Base-by-base conservation (phyloP, 1,140 invertebrate species). In the Wiebesia pumilae region DNA sequence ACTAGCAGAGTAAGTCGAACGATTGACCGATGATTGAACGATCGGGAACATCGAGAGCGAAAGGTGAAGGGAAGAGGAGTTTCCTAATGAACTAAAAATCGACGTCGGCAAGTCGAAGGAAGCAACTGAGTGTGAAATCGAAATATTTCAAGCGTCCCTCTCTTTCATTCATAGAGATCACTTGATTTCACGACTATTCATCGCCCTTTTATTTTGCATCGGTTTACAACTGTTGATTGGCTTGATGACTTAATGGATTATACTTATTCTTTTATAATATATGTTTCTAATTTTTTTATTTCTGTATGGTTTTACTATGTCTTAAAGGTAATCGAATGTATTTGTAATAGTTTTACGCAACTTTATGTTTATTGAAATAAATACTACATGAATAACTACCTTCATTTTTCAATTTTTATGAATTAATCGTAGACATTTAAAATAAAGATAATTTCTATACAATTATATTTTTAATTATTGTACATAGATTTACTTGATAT, bases 21-120 rank as follows among this genome's bases (percentile, higher is more conserved):
- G 27, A 80, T 80, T 80, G 78, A 54, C 78, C 54, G 19, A 54
- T 80, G 54, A 62, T 80, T 65, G 78, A 80, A 80, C 40, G 78
- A 62, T 38, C 35, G n/a, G 40, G 43, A 21, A 4, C 51, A 35
- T 35, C n/a, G 51, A 33, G 54, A 27, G 24, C 30, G 24, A 80
- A 16, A 24, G 54, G 78, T 7, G 33, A 35, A 38, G 1, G 35
- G n/a, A 16, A 9, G 78, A 19, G 19, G 14, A 12, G 40, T 30
- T 7, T 80, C 19, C 47, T 62, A 80, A 80, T 65, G 54, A 33
- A 62, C 78, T 58, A 80, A 80, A 80, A 62, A 80, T 80, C 54
- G 38, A 16, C 0, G 30, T 21, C 3, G 54, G 33, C 4, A 30
- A 30, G 19, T 30, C 12, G 54, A 35, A 30, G 30, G 54, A 27